These are phyloP conservation scores for Lagenorhynchus albirostris DNA, from an alignment of 2,113 vertebrate species.

Conservation along the genomic window DNA sequence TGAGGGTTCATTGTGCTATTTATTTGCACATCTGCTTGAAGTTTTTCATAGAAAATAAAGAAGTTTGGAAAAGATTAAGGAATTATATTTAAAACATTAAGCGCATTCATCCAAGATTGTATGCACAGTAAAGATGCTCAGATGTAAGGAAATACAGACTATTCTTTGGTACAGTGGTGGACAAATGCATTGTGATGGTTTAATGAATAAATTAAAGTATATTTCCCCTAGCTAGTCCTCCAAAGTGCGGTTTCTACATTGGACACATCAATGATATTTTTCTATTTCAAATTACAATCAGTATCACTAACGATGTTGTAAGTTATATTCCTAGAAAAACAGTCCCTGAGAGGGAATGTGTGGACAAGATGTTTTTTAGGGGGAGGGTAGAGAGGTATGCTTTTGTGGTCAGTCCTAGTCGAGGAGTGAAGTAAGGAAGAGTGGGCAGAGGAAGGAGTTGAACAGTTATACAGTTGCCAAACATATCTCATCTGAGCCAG, in stretches of 20 bases:
- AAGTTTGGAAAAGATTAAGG: neutral
- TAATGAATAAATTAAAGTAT: neutral
- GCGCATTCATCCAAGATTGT: neutral
- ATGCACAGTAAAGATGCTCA: neutral
- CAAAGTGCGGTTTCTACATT: neutral
- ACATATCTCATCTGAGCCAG: neutral
- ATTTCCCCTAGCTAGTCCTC: neutral
- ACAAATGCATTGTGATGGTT: neutral
- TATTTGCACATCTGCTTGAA: neutral
- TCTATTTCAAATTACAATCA: constrained; percentile 3
- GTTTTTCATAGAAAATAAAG: neutral
- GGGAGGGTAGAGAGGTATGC: neutral
- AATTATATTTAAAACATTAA: neutral
- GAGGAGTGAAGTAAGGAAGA: neutral
- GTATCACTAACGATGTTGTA: neutral
- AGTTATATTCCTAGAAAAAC: constrained; percentile 14
- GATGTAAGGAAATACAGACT: neutral
- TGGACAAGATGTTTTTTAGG: neutral
- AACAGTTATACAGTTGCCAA: neutral
- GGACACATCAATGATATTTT: neutral
- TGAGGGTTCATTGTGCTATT: neutral
- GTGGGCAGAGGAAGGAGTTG: neutral
- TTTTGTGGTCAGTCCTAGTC: neutral
- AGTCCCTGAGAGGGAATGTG: neutral
- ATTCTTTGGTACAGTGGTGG: neutral